These are phyloP conservation scores for Thelaira solivaga DNA, from an alignment of 2,888 invertebrate species.

Conservation along the genomic window DNA sequence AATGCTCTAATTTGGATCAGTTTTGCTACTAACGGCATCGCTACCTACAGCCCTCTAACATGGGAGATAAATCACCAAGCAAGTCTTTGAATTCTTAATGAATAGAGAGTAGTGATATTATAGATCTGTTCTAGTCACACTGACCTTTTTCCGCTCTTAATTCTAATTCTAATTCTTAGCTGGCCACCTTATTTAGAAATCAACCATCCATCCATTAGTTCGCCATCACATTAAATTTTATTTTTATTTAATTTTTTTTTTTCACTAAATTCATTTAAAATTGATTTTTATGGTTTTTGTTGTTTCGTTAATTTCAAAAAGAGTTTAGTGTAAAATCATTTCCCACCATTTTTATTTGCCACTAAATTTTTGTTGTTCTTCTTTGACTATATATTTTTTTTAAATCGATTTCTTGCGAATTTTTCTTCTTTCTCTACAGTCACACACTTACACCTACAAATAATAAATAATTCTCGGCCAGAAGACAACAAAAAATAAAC, in stretches of 20 bases:
- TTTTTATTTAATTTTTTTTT: no score
- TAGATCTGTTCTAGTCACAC: no score
- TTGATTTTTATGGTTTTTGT: conserved; percentile 14
- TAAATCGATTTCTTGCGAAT: conserved; percentile 10
- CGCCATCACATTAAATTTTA: neutral
- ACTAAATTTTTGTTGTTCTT: neutral
- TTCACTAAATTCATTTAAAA: conserved; percentile 19
- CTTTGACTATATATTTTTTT: neutral
- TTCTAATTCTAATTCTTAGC: no score
- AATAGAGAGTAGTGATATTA: no score
- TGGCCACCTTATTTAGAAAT: conserved; percentile 1
- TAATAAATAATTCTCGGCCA: conserved; percentile 25
- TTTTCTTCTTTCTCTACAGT: neutral
- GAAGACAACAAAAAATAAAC: conserved; percentile 42
- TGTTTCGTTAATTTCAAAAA: conserved; percentile 2
- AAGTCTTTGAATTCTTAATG: no score
- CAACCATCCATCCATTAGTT: neutral
- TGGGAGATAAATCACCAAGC: no score
- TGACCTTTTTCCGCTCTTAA: no score
- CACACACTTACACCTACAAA: no score
- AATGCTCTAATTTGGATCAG: no score
- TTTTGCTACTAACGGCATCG: no score
- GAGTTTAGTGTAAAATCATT: conserved; percentile 7
- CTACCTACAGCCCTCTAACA: no score
- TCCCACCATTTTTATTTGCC: conserved; percentile 20